These are phyloP conservation scores for Steinernema feltiae DNA, from an alignment of 1,140 invertebrate genomes.

Conservation along the genomic window DNA sequence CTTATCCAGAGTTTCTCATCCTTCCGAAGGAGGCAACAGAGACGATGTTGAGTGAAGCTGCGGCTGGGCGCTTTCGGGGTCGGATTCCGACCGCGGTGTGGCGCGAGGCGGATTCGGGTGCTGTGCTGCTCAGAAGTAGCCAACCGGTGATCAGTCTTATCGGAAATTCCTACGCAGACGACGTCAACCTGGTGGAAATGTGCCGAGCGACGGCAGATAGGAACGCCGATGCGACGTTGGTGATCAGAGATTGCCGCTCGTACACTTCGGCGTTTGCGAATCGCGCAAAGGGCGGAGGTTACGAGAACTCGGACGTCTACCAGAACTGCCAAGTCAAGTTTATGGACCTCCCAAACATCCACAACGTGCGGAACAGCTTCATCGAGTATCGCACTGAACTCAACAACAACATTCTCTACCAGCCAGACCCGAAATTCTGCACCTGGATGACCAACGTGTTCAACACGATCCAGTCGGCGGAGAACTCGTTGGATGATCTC, in stretches of 20 bases:
- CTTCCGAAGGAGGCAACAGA: conserved; percentile 74
- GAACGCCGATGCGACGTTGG: conserved; percentile 66
- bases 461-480: too few relatives aligned
- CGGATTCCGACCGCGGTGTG: conserved; percentile 85
- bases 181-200: conserved; percentile 75
- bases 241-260: conserved; percentile 87
- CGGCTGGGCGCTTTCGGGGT: conserved; percentile 76
- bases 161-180: conserved; percentile 78
- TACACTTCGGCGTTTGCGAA: conserved; percentile 90
- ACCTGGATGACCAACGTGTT: too few relatives aligned
- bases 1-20: conserved; percentile 79
- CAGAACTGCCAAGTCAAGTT: conserved; percentile 71
- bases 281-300: conserved; percentile 84
- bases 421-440: not conserved
- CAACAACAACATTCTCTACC: not conserved
- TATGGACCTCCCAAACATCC: conserved; percentile 93
- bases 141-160: conserved; percentile 89
- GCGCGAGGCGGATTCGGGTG: conserved; percentile 79
- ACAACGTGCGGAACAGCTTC: conserved; percentile 75
- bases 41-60: conserved; percentile 74
- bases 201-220: conserved; percentile 38
- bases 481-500: too few relatives aligned
- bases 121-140: conserved; percentile 81
- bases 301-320: conserved; percentile 70
- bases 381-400: conserved; percentile 58